Evolutionary conservation across 2,113 vertebrate genomes (phyloP).

Genomic region (Pogona vitticeps): DNA sequence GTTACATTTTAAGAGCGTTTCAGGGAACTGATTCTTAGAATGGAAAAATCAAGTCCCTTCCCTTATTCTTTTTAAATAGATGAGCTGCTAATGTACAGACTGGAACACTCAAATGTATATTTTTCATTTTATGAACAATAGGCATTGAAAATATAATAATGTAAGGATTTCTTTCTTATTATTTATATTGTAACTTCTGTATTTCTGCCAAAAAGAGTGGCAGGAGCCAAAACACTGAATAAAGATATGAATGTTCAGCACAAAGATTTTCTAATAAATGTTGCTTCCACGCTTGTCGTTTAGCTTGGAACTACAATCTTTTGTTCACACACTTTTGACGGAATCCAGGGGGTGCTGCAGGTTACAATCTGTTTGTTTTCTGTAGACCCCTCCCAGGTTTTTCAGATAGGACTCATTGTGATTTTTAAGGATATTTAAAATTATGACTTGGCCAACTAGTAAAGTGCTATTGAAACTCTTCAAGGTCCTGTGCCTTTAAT

Average conservation of each 20-base stretch:
- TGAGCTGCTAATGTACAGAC: constrained; percentile 43
- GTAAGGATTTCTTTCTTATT: constrained; percentile 31
- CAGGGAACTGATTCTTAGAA: constrained; percentile 26
- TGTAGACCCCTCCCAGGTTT: not conserved
- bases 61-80: constrained; percentile 45
- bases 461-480: not conserved
- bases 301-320: not conserved
- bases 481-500: not conserved
- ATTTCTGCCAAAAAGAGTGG: constrained; percentile 45
- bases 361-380: not conserved
- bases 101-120: constrained; percentile 26
- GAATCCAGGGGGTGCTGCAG: not conserved
- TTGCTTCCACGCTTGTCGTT: not conserved
- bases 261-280: constrained; percentile 33
- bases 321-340: too few relatives aligned
- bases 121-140: constrained; percentile 39
- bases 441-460: not conserved
- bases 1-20: constrained; percentile 46
- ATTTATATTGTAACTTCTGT: constrained; percentile 47
- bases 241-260: constrained; percentile 36
- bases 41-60: constrained; percentile 35
- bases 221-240: constrained; percentile 43
- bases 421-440: not conserved
- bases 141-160: constrained; percentile 62
- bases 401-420: not conserved